Evolutionary conservation across 1,140 invertebrate genomes (phyloP), one percentile per base, ranked within the genome.

Genomic region (Melipona quadrifasciata): DNA sequence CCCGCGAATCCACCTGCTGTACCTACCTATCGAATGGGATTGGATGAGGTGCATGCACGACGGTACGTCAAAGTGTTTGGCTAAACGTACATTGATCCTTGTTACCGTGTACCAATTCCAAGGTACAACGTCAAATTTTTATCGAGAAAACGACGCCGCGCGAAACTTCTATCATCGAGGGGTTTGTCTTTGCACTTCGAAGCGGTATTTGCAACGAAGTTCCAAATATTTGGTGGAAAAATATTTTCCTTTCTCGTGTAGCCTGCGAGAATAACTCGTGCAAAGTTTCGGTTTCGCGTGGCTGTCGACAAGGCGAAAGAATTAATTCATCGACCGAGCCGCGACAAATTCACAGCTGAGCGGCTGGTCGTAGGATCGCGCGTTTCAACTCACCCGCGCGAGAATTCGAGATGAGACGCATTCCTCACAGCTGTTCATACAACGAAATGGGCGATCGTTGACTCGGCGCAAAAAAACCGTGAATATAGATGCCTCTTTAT

Each of bases 361-460:
- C n/a, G 67, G 75, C 77, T 88, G 58, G 71, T 82, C 47, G 58
- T 39, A 21, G n/a, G 53, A 4, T 55, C 55, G 34, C 74, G 57
- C 51, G 80, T 61, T 72, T 73, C 34, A 51, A 17, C n/a, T n/a
- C n/a, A n/a, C 12, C 27, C 47, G 27, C 55, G 73, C 34, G 6
- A 67, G 64, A 80, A 64, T 47, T 58, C 55, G 72, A 55, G 67
- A 24, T 68, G 47, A 51, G 76, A 5, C 83, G 61, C 80, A 74
- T 89, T 89, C 74, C 70, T 79, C 51, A 73, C 87, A 89, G 88
- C 88, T 89, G 88, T 89, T 89, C 85, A 84, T 80, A 89, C 88
- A 89, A 81, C 73, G 57, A 65, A 79, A 76, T 67, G 79, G 77
- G 55, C 67, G 17, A 4, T 39, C 71, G 72, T 31, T 64, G 68